phyloP scores from a whole-genome alignment of 2,888 invertebrate species.

The Cryptus viduatorius region DNA sequence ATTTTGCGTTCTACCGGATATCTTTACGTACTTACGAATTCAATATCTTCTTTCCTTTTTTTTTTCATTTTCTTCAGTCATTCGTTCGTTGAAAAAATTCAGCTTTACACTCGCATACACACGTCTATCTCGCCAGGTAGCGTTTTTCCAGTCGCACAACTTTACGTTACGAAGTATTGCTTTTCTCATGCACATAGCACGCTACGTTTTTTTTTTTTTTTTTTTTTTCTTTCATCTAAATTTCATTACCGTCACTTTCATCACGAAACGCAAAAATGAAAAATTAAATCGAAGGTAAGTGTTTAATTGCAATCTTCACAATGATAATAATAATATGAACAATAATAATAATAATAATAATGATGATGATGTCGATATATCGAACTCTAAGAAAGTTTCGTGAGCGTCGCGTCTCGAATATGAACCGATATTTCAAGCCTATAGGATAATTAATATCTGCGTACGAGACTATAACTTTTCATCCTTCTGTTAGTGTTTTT shows the following conservation, averaged over 20 bases:
- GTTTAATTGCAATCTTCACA: constrained; percentile 5
- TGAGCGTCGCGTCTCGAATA: background rate
- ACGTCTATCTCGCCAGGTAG: constrained; percentile 36
- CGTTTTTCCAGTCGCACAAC: constrained; percentile 74
- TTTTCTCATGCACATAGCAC: constrained; percentile 87
- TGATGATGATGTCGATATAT: background rate
- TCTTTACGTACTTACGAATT: constrained; percentile 29
- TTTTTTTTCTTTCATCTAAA: constrained; percentile 34
- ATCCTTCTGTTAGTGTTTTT: constrained; percentile 25
- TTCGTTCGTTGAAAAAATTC: constrained; percentile 53
- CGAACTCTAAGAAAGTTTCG: constrained; percentile 25
- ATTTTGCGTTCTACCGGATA: constrained; percentile 59
- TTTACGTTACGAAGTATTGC: constrained; percentile 91
- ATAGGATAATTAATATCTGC: constrained; percentile 33
- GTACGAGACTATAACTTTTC: constrained; percentile 28
- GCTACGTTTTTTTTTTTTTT: constrained; percentile 39
- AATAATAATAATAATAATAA: constrained; percentile 38
- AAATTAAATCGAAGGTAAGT: background rate
- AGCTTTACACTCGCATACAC: constrained; percentile 39
- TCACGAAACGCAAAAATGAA: constrained; percentile 22
- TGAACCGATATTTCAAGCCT: constrained; percentile 7
- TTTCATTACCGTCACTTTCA: constrained; percentile 25
- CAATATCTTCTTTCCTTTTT: constrained; percentile 9
- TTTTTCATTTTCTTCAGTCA: constrained; percentile 46
- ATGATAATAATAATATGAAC: constrained; percentile 38